phyloP scores from a whole-genome alignment of 2,797 vertebrate species.

The Epinephelus malabaricus region DNA sequence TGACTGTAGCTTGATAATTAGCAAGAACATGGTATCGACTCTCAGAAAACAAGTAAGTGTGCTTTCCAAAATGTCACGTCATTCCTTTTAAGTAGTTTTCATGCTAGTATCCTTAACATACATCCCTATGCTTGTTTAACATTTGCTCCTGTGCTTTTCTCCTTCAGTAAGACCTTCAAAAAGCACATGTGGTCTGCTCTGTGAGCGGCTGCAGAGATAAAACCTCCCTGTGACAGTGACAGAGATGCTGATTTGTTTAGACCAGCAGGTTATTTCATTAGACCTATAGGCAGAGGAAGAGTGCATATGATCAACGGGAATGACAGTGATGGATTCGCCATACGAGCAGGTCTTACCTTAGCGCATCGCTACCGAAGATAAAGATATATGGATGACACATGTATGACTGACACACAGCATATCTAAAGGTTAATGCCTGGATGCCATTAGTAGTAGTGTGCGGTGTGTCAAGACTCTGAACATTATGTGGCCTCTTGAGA shows the following conservation, averaged over 20 bases:
- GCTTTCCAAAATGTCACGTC: constrained; percentile 9
- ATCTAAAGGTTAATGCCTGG: constrained; percentile 39
- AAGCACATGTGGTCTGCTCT: constrained; percentile 14
- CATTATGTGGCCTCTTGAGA: not conserved
- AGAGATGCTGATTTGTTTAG: constrained; percentile 73
- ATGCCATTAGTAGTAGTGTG: constrained; percentile 22
- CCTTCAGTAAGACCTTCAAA: constrained; percentile 64
- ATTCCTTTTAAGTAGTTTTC: not conserved
- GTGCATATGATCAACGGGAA: constrained; percentile 58
- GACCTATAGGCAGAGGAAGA: constrained; percentile 61
- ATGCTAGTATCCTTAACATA: not conserved
- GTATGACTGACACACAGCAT: constrained; percentile 41
- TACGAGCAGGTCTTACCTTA: constrained; percentile 43
- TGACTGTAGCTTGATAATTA: not conserved
- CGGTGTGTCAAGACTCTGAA: not conserved
- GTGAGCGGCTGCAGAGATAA: constrained; percentile 31
- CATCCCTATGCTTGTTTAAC: not conserved
- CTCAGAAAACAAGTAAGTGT: not conserved
- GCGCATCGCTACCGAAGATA: constrained; percentile 50
- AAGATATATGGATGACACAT: constrained; percentile 56
- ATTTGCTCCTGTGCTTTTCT: constrained; percentile 20
- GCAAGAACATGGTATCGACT: not conserved
- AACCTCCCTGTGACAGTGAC: constrained; percentile 69
- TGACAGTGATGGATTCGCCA: constrained; percentile 77
- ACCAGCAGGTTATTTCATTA: constrained; percentile 79